Evolutionary conservation across 2,113 vertebrate genomes (phyloP), one percentile per base, ranked within the genome.

Genomic region (Channa argus): DNA sequence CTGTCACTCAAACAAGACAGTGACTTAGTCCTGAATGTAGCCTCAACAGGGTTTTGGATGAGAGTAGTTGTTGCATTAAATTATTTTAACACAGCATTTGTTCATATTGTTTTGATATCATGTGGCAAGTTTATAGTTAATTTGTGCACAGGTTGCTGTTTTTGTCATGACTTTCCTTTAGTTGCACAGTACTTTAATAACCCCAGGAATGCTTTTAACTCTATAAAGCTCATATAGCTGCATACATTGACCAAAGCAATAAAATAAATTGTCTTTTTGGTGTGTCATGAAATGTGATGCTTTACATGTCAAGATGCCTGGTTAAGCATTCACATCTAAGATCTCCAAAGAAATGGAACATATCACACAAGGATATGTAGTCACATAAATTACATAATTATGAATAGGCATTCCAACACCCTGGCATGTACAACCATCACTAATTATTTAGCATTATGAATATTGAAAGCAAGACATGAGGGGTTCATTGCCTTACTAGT

Each of bases 371-470:
- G 53, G n/a, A 47, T 7, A 12, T 33, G 45, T 24, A 14, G 33
- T n/a, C 11, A 71, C 36, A 56, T 37, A 51, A 33, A 13, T 9
- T 55, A 14, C 4, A 1, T 13, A 34, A 53, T 39, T 38, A 46
- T 64, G 2, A 34, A 79, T 8, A 70, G 5, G 43, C 62, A 62
- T 4, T 66, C 36, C 56, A 69, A 68, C 55, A 74, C 51, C 61
- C 50, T 59, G 66, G 71, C 51, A 68, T 33, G 33, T 66, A 63
- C 56, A 71, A 6, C 63, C 38, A 12, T 56, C 61, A 72, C 58
- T 86, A 90, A 89, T 90, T 82, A 85, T 72, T 60, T 24, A 24
- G 24, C 24, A 24, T 78, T 77, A 84, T 87, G 73, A 86, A 69
- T 83, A 77, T 79, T 86, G 64, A 44, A 71, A 79, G 38, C 61